These are phyloP conservation scores for Andrena chrysosceles DNA, from an alignment of 2,888 invertebrate species.

Conservation along the genomic window DNA sequence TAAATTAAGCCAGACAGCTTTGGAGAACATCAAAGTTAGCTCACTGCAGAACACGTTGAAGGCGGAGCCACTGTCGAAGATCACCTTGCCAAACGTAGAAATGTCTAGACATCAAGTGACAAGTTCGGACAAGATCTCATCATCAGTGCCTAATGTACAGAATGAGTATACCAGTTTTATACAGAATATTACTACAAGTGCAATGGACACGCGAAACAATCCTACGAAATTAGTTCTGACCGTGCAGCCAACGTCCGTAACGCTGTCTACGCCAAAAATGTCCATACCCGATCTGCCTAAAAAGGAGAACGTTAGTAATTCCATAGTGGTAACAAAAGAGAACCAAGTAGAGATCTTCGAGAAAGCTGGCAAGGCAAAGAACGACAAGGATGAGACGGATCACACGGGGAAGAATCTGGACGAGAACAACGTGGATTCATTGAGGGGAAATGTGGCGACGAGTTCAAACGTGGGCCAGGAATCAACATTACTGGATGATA, in stretches of 20 bases:
- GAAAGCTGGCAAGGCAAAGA: conserved; percentile 83
- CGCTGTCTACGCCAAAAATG: conserved; percentile 78
- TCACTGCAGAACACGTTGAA: conserved; percentile 44
- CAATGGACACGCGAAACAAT: conserved; percentile 45
- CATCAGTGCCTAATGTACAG: conserved; percentile 38
- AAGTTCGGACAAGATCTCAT: conserved; percentile 22
- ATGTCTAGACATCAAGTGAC: conserved; percentile 39
- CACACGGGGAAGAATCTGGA: conserved; percentile 63
- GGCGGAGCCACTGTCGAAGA: conserved; percentile 37
- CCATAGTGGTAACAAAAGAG: conserved; percentile 44
- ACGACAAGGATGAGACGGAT: conserved; percentile 77
- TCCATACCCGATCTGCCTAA: conserved; percentile 75
- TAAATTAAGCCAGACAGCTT: conserved; percentile 76
- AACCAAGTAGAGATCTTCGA: conserved; percentile 86
- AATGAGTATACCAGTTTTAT: conserved; percentile 42
- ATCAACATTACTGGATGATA: conserved; percentile 73
- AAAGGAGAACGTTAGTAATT: conserved; percentile 54
- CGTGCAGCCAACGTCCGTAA: conserved; percentile 78
- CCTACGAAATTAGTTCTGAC: conserved; percentile 71
- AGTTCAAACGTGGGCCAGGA: conserved; percentile 30
- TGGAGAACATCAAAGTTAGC: conserved; percentile 61
- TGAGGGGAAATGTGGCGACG: conserved; percentile 4
- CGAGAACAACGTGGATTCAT: conserved; percentile 42
- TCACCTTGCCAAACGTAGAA: conserved; percentile 38
- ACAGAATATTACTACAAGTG: conserved; percentile 37